phyloP scores from a whole-genome alignment of 2,797 vertebrate genomes.

The Halcyon badia region DNA sequence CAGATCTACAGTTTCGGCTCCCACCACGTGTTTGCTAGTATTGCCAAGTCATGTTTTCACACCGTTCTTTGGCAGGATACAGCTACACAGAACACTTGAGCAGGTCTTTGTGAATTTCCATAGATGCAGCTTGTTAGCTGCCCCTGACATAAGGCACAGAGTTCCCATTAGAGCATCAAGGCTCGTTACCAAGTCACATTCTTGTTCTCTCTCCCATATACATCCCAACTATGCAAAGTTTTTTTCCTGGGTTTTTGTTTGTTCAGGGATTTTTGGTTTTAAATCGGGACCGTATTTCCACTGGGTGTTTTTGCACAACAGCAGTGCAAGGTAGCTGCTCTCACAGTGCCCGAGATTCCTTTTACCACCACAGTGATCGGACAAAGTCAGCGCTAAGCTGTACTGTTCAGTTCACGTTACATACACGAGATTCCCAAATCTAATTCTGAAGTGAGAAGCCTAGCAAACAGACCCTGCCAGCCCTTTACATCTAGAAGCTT shows the following conservation, averaged over 20 bases:
- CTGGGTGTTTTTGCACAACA: not conserved
- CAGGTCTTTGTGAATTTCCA: not conserved
- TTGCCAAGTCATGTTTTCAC: not conserved
- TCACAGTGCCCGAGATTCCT: not conserved
- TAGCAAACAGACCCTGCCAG: not conserved
- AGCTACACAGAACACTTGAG: not conserved
- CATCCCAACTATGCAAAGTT: not conserved
- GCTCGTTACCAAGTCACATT: not conserved
- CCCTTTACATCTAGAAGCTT: not conserved
- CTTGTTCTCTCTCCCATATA: not conserved
- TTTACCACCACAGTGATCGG: not conserved
- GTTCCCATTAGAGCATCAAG: not conserved
- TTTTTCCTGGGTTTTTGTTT: not conserved
- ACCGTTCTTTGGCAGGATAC: not conserved
- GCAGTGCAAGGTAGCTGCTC: not conserved
- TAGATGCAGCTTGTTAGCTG: not conserved
- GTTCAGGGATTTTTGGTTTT: not conserved
- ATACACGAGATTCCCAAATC: not conserved
- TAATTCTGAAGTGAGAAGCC: not conserved
- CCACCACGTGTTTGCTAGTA: not conserved
- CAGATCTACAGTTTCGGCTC: not conserved
- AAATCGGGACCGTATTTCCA: not conserved
- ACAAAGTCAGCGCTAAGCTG: not conserved
- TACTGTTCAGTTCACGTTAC: not conserved
- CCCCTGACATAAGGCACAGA: not conserved